phyloP scores from a whole-genome alignment of 2,797 vertebrate species.

The Decapterus maruadsi region DNA sequence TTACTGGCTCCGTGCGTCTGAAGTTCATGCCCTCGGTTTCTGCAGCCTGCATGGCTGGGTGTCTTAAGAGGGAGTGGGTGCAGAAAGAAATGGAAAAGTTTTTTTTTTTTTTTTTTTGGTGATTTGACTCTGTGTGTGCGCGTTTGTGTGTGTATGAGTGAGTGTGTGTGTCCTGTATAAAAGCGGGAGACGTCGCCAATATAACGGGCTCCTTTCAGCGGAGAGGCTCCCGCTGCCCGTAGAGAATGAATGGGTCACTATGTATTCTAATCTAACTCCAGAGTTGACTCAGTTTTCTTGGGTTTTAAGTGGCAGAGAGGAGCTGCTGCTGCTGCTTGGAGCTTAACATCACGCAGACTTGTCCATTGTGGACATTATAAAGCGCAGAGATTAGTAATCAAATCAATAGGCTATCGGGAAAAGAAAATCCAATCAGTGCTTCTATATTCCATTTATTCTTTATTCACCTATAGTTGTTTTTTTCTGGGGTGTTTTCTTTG shows the following conservation, averaged over 20 bases:
- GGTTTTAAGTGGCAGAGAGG: constrained; percentile 30
- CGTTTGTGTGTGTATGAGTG: constrained; percentile 11
- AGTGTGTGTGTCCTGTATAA: constrained; percentile 26
- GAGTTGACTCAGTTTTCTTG: constrained; percentile 52
- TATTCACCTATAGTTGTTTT: neutral
- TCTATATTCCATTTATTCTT: neutral
- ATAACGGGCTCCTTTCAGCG: constrained; percentile 82
- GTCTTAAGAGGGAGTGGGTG: constrained; percentile 22
- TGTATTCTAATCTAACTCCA: constrained; percentile 67
- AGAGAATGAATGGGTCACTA: constrained; percentile 80
- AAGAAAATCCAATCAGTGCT: neutral
- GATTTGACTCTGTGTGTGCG: constrained; percentile 30
- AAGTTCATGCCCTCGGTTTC: constrained; percentile 51
- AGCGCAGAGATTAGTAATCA: neutral
- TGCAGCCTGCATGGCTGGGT: constrained; percentile 5
- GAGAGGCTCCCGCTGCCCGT: constrained; percentile 58
- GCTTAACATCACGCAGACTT: neutral
- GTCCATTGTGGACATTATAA: neutral
- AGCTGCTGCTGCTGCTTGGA: neutral
- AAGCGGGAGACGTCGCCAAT: constrained; percentile 68
- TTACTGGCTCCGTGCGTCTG: neutral
- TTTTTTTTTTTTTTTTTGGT: constrained; percentile 47
- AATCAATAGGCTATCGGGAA: neutral
- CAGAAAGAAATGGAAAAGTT: constrained; percentile 70
- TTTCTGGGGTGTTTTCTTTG: neutral